Conservation (phyloP, 2,113 vertebrate species). For the Hyperoodon ampullatus region DNA sequence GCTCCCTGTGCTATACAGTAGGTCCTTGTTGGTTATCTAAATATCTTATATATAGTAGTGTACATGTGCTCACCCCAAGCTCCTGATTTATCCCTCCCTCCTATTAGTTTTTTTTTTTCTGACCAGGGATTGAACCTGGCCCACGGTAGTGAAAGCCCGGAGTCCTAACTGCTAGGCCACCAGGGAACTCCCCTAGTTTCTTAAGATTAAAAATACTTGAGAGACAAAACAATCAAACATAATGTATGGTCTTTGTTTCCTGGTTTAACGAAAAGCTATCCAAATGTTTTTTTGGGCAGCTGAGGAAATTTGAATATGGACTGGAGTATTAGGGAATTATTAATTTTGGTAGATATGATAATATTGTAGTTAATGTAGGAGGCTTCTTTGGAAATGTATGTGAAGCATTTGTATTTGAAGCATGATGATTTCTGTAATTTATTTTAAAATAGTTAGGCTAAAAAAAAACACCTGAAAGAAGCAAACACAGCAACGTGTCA, state of each 20-base stretch:
- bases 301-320: conserved; percentile 1
- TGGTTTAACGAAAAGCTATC: conserved; percentile 7
- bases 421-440: background rate
- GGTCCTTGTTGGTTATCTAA: too few relatives aligned
- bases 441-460: background rate
- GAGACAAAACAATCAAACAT: conserved; percentile 8
- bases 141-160: too few relatives aligned
- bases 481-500: conserved; percentile 12
- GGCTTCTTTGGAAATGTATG: conserved; percentile 17
- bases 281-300: background rate
- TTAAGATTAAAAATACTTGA: conserved; percentile 23
- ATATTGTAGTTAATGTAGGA: conserved; percentile 24
- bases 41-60: too few relatives aligned
- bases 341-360: conserved; percentile 1
- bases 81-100: too few relatives aligned
- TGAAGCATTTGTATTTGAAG: conserved; percentile 30
- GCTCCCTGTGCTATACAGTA: too few relatives aligned
- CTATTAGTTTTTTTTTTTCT: too few relatives aligned
- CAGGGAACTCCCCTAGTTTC: background rate
- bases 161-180: too few relatives aligned
- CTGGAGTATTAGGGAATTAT: background rate
- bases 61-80: too few relatives aligned
- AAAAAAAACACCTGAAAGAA: background rate
- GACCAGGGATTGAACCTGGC: too few relatives aligned
- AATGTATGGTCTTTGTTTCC: conserved; percentile 2